A percentile compares a stretch with the other conserved stretches of the same genome.
Evolutionary conservation across 2,797 vertebrate species (phyloP).

Genomic region (Xenentodon cancila): DNA sequence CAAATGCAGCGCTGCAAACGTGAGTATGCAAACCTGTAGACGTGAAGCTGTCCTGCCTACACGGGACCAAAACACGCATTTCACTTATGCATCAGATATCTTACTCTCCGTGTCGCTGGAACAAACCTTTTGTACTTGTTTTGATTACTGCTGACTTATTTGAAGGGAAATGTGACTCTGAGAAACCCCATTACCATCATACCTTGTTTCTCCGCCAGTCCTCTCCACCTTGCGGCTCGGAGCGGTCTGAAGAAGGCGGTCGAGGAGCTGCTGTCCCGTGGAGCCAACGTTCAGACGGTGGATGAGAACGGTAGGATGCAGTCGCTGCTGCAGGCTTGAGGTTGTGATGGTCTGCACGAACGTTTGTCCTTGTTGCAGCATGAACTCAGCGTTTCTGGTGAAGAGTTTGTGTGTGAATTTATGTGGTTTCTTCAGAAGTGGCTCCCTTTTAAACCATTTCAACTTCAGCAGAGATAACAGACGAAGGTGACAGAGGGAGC

Average conservation of each 20-base stretch:
- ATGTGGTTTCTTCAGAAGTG: not conserved
- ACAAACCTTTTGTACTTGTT: no score
- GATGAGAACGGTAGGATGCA: constrained; percentile 91
- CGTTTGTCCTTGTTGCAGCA: constrained; percentile 22
- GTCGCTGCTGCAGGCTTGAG: constrained; percentile 4
- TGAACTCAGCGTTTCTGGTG: constrained; percentile 8
- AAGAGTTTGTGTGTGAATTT: not conserved
- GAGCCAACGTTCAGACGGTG: constrained; percentile 90
- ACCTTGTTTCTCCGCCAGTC: constrained; percentile 72
- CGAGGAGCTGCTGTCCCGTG: constrained; percentile 91
- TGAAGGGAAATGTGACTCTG: not conserved
- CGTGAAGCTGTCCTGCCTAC: no score
- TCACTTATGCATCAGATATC: no score
- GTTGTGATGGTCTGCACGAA: constrained; percentile 3
- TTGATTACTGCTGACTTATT: no score
- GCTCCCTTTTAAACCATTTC: no score
- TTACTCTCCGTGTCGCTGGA: no score
- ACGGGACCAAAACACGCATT: no score
- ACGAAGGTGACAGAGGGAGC: no score
- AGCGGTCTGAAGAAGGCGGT: constrained; percentile 93
- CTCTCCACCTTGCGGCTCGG: constrained; percentile 93
- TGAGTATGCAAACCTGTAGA: constrained; percentile 78
- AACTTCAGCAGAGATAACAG: no score
- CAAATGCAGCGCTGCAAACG: constrained; percentile 94
- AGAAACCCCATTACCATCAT: not conserved